phyloP scores from a whole-genome alignment of 1,140 invertebrate species.

The Tetramorium simillimum region DNA sequence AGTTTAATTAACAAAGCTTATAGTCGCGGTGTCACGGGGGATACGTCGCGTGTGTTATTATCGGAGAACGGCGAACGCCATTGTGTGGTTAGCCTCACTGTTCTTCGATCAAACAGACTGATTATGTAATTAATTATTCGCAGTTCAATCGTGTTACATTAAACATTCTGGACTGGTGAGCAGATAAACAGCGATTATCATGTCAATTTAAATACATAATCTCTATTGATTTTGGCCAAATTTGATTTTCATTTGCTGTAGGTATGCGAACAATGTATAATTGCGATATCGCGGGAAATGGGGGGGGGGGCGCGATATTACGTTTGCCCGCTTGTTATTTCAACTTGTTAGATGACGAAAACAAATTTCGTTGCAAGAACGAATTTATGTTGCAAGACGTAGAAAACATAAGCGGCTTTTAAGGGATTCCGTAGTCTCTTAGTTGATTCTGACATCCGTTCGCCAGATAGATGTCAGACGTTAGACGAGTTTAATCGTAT shows the following conservation, averaged over 20 bases:
- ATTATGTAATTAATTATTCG: conserved; percentile 59
- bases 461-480: background rate
- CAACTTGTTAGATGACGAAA: too few species aligned
- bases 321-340: background rate
- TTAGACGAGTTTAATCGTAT: background rate
- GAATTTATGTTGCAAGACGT: background rate
- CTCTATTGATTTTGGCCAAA: conserved; percentile 26
- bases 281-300: background rate
- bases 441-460: background rate
- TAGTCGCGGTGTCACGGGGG: background rate
- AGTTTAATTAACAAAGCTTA: conserved; percentile 26
- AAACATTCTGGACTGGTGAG: conserved; percentile 20
- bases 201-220: conserved; percentile 55
- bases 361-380: background rate
- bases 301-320: background rate
- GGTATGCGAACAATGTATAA: background rate
- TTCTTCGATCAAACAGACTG: conserved; percentile 51
- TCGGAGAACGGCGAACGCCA: background rate
- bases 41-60: conserved; percentile 14
- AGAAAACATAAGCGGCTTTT: background rate
- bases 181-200: conserved; percentile 27
- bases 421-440: background rate
- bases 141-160: conserved; percentile 40
- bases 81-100: conserved; percentile 33
- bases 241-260: conserved; percentile 15